Evolutionary conservation across 2,888 invertebrate genomes (phyloP).

Genomic region (Ditylenchus weischeri): DNA sequence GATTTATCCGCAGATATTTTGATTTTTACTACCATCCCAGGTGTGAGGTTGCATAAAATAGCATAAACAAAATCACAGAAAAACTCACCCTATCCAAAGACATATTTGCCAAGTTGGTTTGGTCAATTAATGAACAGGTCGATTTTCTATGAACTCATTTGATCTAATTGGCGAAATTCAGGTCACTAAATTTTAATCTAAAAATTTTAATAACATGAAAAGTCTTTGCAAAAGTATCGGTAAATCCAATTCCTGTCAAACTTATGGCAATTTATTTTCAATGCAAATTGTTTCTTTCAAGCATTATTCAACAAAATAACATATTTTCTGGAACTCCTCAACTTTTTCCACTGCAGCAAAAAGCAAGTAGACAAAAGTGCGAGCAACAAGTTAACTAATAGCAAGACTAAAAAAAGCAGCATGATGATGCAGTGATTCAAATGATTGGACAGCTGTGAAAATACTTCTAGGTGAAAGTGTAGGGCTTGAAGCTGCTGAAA

Average conservation of each 20-base stretch:
- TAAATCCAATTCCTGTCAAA: no score
- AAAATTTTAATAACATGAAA: no score
- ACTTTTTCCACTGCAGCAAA: neutral
- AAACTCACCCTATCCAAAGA: neutral
- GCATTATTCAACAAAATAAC: neutral
- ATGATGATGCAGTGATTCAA: neutral
- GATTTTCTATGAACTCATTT: no score
- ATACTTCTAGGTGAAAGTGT: neutral
- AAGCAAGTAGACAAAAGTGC: neutral
- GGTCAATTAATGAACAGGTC: neutral
- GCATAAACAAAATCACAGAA: no score
- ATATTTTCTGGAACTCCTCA: neutral
- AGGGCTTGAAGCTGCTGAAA: conserved; percentile 1
- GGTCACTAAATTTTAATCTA: no score
- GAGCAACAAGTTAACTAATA: neutral
- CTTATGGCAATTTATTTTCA: neutral
- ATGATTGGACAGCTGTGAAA: neutral
- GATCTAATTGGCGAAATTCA: no score
- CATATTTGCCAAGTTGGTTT: neutral
- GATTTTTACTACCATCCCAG: no score
- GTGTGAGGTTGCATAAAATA: no score
- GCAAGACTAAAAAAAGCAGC: neutral
- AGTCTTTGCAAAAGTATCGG: no score
- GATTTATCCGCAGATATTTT: no score
- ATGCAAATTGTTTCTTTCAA: neutral